Evolutionary conservation across 1,140 invertebrate genomes (phyloP).

Genomic region (Bombyx mandarina): DNA sequence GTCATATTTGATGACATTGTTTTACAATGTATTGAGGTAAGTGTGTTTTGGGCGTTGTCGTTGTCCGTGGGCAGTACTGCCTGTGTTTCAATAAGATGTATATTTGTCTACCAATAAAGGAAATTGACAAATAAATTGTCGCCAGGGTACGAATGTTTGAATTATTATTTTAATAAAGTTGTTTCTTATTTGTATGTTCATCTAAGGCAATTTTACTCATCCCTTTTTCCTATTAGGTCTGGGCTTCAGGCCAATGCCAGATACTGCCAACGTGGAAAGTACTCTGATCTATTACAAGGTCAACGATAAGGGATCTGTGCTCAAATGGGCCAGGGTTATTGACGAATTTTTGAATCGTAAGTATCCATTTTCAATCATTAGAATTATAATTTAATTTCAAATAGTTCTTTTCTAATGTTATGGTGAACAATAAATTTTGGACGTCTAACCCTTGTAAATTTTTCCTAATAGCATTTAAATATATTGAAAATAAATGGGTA

Average conservation of each 20-base stretch:
- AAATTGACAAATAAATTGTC: neutral
- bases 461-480: too few species aligned
- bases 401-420: too few species aligned
- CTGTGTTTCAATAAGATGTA: too few species aligned
- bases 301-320: constrained; percentile 82
- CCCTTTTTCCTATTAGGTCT: constrained; percentile 74
- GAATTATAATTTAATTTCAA: too few species aligned
- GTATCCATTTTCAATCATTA: constrained; percentile 8
- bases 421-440: too few species aligned
- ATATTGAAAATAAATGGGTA: too few species aligned
- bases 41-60: too few species aligned
- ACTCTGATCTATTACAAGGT: constrained; percentile 94
- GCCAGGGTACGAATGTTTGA: too few species aligned
- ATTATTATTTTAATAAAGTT: neutral
- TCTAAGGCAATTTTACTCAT: neutral
- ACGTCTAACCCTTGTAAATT: too few species aligned
- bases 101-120: neutral
- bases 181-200: neutral
- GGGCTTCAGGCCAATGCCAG: constrained; percentile 94
- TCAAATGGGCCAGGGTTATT: constrained; percentile 84
- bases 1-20: too few species aligned
- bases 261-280: constrained; percentile 89
- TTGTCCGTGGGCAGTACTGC: too few species aligned
- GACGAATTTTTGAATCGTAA: constrained; percentile 80
- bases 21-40: too few species aligned